Conservation (phyloP, 2,888 invertebrate species). For the Diachrysia chrysitis region DNA sequence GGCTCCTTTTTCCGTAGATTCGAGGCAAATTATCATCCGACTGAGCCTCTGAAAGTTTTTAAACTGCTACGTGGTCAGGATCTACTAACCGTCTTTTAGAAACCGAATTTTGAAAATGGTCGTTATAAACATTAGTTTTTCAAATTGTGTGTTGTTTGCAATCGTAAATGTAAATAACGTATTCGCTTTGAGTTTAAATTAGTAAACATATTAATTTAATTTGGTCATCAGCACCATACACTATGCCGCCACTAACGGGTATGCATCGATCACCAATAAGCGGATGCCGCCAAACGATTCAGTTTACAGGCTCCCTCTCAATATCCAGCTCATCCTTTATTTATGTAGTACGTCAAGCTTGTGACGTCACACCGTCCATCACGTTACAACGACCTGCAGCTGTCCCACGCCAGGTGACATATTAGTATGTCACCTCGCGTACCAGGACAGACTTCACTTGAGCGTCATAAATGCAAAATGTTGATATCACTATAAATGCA, state of each 20-base stretch:
- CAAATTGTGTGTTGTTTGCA: not conserved
- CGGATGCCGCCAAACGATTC: constrained; percentile 23
- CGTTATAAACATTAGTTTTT: not conserved
- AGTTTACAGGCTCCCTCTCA: constrained; percentile 26
- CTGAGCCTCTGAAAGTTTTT: not conserved
- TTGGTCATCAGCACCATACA: not conserved
- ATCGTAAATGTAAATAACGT: not conserved
- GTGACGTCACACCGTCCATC: constrained; percentile 53
- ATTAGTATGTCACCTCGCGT: not conserved
- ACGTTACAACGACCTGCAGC: constrained; percentile 24
- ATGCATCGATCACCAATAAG: constrained; percentile 34
- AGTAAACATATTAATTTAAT: not conserved
- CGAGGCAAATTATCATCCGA: constrained; percentile 21
- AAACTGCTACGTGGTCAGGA: not conserved
- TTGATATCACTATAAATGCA: not conserved
- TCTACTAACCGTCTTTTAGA: not conserved
- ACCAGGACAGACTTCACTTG: not conserved
- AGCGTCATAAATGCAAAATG: not conserved
- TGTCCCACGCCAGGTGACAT: not conserved
- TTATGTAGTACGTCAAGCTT: constrained; percentile 39
- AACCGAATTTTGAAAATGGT: not conserved
- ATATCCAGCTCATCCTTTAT: constrained; percentile 55
- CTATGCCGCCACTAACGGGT: constrained; percentile 26
- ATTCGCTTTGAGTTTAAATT: not conserved
- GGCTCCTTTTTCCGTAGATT: constrained; percentile 27